Conservation (phyloP, 2,113 vertebrate species). For the Coreoperca whiteheadi region DNA sequence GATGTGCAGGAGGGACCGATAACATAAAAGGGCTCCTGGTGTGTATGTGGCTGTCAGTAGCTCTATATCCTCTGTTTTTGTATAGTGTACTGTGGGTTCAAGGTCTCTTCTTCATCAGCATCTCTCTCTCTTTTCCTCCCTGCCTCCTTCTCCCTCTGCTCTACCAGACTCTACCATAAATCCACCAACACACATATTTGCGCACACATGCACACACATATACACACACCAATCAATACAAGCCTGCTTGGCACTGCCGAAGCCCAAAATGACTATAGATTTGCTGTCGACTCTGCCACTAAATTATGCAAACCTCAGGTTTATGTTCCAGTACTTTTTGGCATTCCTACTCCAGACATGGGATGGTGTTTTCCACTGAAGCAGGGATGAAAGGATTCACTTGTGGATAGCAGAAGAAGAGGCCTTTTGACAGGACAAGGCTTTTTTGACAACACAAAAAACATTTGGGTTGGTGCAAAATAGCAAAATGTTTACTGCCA, state of each 20-base stretch:
- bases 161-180: slow-evolving; percentile 70
- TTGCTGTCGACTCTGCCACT: slow-evolving; percentile 73
- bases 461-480: slow-evolving; percentile 9
- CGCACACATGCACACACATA: slow-evolving; percentile 40
- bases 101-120: slow-evolving; percentile 65
- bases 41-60: slow-evolving; percentile 45
- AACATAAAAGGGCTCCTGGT: background rate
- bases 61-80: slow-evolving; percentile 66
- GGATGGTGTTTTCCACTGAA: slow-evolving; percentile 38
- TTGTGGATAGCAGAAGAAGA: background rate
- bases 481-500: slow-evolving; percentile 29
- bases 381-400: slow-evolving; percentile 16
- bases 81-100: slow-evolving; percentile 54
- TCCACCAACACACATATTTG: slow-evolving; percentile 64
- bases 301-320: slow-evolving; percentile 81
- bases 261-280: slow-evolving; percentile 84
- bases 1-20: background rate
- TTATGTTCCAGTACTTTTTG: slow-evolving; percentile 73
- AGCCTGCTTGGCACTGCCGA: slow-evolving; percentile 81
- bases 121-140: slow-evolving; percentile 34
- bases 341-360: slow-evolving; percentile 30
- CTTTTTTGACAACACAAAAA: background rate
- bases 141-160: slow-evolving; percentile 41
- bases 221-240: slow-evolving; percentile 76
- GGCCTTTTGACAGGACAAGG: background rate